Evolutionary conservation across 2,888 invertebrate species (phyloP), one percentile per base, ranked within the genome.

Genomic region (Imbricaverruca yamaguchii): DNA sequence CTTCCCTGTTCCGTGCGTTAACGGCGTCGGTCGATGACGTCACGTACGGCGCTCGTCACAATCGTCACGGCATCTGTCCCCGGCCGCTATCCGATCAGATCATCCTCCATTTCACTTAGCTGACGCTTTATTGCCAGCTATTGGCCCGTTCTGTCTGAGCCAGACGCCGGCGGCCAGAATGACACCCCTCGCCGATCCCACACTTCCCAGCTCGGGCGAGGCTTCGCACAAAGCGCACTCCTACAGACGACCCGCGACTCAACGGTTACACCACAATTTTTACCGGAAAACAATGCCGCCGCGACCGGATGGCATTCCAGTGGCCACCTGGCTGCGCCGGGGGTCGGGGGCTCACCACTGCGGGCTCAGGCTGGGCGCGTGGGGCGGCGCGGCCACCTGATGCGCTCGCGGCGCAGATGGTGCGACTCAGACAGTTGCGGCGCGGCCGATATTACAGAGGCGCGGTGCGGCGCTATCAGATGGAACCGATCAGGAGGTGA

Each of bases 201-300:
- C 18, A 13, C 18, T 0, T 18, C 61, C 61, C 61, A 18, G 39
- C 39, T 39, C 39, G 39, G 39, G 39, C 39, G 39, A 39, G 39
- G 39, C 39, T 39, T 39, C 2, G 4, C 39, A 39, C 39, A 39
- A 39, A 39, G 39, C 15, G 61, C 61, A 13, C 61, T 18, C 61
- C 61, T 18, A 18, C 7, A 13, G 18, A 18, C 61, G 18, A 18
- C 18, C 63, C 15, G 63, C 18, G 13, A 23, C 65, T 25, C 39
- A 39, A 69, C 69, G 39, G 25, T 65, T 69, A 69, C 11, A 39
- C 25, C 69, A 39, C 69, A 69, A 69, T 69, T 69, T 67, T 69
- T 69, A 69, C 69, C 39, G 39, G 13, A 39, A 25, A 39, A 69
- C 69, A 69, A 69, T 39, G 39, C 13, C 13, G 25, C 10, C 12